Evolutionary conservation across 2,113 vertebrate genomes (phyloP).

Genomic region (Istiophorus platypterus): DNA sequence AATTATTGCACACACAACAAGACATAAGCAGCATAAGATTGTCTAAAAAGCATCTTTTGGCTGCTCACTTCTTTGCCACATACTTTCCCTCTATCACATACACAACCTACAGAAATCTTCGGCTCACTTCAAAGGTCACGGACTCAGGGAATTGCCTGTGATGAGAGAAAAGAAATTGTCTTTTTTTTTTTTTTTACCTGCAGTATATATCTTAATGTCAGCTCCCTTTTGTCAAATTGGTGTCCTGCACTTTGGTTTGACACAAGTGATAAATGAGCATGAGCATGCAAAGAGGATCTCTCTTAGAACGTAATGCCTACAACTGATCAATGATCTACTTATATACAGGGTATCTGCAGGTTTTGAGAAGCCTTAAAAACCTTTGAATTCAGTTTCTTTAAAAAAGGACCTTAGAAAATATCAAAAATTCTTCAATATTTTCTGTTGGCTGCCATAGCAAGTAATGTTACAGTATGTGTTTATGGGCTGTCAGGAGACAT

Average conservation of each 20-base stretch:
- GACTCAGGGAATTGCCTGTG: not conserved
- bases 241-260: not conserved
- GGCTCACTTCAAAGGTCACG: constrained; percentile 7
- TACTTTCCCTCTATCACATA: not conserved
- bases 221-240: not conserved
- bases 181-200: constrained; percentile 19
- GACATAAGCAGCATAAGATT: not conserved
- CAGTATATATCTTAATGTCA: not conserved
- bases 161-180: constrained; percentile 18
- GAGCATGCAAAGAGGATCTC: not conserved
- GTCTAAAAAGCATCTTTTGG: not conserved
- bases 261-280: constrained; percentile 5
- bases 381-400: not conserved
- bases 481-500: not conserved
- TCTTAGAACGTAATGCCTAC: not conserved
- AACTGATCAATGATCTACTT: not conserved
- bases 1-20: not conserved
- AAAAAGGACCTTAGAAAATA: not conserved
- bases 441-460: not conserved
- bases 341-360: not conserved
- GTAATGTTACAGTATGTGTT: not conserved
- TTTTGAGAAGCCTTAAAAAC: not conserved
- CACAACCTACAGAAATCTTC: constrained; percentile 18
- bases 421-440: not conserved
- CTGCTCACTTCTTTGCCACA: not conserved